Conservation (phyloP, 2,113 vertebrate genomes). For the Tetrao urogallus region DNA sequence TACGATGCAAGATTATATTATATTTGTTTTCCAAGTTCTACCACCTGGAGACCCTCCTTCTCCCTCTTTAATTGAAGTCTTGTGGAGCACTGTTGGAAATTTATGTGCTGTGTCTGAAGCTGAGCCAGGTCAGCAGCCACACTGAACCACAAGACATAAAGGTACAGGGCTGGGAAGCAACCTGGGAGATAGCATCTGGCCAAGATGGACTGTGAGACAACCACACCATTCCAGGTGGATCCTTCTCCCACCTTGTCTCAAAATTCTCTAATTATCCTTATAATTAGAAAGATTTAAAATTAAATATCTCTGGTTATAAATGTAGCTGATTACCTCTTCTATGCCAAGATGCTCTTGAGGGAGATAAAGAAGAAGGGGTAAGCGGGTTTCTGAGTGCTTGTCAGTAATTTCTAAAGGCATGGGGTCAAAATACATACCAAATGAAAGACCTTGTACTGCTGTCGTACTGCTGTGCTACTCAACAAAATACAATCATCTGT, state of each 20-base stretch:
- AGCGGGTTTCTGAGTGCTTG: background rate
- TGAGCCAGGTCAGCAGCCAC: fast-evolving
- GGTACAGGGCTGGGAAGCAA: background rate
- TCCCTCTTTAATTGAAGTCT: background rate
- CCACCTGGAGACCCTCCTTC: background rate
- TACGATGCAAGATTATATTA: background rate
- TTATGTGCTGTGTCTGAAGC: fast-evolving
- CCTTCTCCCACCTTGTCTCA: conserved; percentile 24
- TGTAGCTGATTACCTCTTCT: background rate
- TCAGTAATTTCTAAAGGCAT: background rate
- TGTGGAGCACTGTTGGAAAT: background rate
- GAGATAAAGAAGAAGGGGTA: background rate
- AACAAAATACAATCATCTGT: too few relatives aligned
- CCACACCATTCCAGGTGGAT: background rate
- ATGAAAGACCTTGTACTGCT: background rate
- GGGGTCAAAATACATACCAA: conserved; percentile 35
- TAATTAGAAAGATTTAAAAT: conserved; percentile 51
- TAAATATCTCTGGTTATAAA: conserved; percentile 6
- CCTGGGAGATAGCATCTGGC: background rate
- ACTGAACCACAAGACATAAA: background rate
- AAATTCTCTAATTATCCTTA: conserved; percentile 42
- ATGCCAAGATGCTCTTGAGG: background rate
- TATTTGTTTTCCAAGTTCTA: background rate
- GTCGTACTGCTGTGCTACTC: background rate
- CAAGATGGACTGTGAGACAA: background rate